These are phyloP conservation scores for Polyommatus iphigenia DNA, from an alignment of 2,888 invertebrate species.

Conservation along the genomic window DNA sequence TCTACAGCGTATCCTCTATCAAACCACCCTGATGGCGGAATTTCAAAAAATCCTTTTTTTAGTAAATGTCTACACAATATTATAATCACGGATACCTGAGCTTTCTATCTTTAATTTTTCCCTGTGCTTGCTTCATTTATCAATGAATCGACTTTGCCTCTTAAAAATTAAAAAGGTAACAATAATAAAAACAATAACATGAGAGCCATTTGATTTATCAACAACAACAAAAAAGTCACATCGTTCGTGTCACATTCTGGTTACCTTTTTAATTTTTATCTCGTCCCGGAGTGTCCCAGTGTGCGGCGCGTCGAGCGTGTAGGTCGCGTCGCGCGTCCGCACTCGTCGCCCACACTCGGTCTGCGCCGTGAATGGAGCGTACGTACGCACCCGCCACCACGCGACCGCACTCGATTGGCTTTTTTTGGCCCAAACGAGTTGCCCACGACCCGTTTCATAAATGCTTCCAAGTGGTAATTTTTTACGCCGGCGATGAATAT, in stretches of 20 bases:
- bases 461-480: slow-evolving; percentile 19
- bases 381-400: slow-evolving; percentile 19
- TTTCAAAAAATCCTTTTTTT: too few relatives aligned
- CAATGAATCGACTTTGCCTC: background rate
- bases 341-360: slow-evolving; percentile 2
- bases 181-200: too few relatives aligned
- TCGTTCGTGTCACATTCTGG: too few relatives aligned
- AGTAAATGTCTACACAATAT: too few relatives aligned
- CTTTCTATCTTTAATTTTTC: too few relatives aligned
- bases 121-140: too few relatives aligned
- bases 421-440: slow-evolving; percentile 17
- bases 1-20: too few relatives aligned
- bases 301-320: background rate
- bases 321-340: slow-evolving; percentile 2
- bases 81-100: too few relatives aligned
- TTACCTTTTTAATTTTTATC: background rate
- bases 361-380: slow-evolving; percentile 19
- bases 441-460: slow-evolving; percentile 11
- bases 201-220: too few relatives aligned
- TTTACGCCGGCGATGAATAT: slow-evolving; percentile 7
- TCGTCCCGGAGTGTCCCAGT: background rate
- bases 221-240: too few relatives aligned
- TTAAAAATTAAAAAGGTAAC: too few relatives aligned
- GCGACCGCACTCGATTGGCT: slow-evolving; percentile 6
- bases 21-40: too few relatives aligned